Evolutionary conservation across 2,797 vertebrate species (phyloP), one percentile per base, ranked within the genome.

Genomic region (Jordanella pulchra): DNA sequence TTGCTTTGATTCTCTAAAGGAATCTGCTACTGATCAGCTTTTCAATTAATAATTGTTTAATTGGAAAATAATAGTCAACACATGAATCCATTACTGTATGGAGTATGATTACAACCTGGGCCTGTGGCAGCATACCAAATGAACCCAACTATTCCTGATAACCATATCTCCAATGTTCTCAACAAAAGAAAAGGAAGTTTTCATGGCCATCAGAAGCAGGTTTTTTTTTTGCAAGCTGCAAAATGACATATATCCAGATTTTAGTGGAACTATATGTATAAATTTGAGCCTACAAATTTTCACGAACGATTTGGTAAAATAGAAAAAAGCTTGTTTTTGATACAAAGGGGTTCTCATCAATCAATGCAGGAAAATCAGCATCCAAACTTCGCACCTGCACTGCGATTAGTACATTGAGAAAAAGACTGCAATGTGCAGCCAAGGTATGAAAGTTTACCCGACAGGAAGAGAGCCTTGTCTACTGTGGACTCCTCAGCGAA

Each of bases 391-490:
- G 9, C 0, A 7, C 9, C 35, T n/a, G 21, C 32, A 25, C 23
- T 63, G 4, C 10, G 64, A 63, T 58, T 56, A 27, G 6, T 3
- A 28, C 14, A 25, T 35, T 3, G n/a, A 53, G 4, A 35, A 12
- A 67, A 69, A 69, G 12, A 47, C 32, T 67, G 4, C 27, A 1
- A 60, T 55, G 72, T 65, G 51, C 55, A 50, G 61, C 39, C 9
- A 3, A 47, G 32, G 4, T 9, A 4, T 21, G 14, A 67, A 10
- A 27, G 85, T 93, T 23, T 86, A 99, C 97, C 97, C 5, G 97
- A 99, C 47, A 99, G 91, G 83, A 97, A 98, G 23, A 99, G 95
- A 0, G 97, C 97, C 86, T 97, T 97, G 91, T 99, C 97, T 79
- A 98, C 96, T 42, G 96, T 98, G 82, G 94, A 93, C 85, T 98